Percentiles rank a stretch among this genome's conserved stretches.
Evolutionary conservation across 2,888 invertebrate species (phyloP).

Genomic region (Molorchus minor): DNA sequence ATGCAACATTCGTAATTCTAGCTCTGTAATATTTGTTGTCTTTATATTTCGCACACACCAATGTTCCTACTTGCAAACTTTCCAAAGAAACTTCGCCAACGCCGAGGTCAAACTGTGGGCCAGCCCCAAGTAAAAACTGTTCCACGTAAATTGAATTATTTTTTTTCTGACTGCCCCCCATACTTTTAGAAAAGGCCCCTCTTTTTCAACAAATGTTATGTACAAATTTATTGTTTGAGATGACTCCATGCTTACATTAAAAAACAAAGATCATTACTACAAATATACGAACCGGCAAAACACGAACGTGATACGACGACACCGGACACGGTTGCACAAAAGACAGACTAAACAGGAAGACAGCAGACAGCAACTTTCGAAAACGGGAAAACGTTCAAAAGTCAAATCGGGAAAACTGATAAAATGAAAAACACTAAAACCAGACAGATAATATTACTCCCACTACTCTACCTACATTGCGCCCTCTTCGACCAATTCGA

Average conservation of each 20-base stretch:
- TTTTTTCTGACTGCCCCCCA: slow-evolving; percentile 76
- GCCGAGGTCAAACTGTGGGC: slow-evolving; percentile 64
- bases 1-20: slow-evolving; percentile 65
- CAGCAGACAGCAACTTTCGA: too few relatives aligned
- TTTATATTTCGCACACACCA: slow-evolving; percentile 72
- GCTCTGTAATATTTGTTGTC: slow-evolving; percentile 74
- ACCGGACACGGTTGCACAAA: too few relatives aligned
- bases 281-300: slow-evolving; percentile 6
- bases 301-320: too few relatives aligned
- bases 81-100: slow-evolving; percentile 54
- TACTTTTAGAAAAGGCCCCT: slow-evolving; percentile 75
- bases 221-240: slow-evolving; percentile 45
- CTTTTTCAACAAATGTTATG: slow-evolving; percentile 75
- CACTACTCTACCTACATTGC: too few relatives aligned
- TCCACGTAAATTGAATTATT: slow-evolving; percentile 68
- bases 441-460: too few relatives aligned
- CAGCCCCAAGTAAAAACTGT: slow-evolving; percentile 63
- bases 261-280: not conserved
- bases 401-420: not conserved
- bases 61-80: slow-evolving; percentile 62
- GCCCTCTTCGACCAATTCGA: slow-evolving; percentile 10
- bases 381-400: too few relatives aligned
- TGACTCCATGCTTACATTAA: slow-evolving; percentile 10
- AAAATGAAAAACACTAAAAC: not conserved
- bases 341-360: too few relatives aligned